Conservation (phyloP, 1,140 invertebrate species). For the Lanistes nyassanus region DNA sequence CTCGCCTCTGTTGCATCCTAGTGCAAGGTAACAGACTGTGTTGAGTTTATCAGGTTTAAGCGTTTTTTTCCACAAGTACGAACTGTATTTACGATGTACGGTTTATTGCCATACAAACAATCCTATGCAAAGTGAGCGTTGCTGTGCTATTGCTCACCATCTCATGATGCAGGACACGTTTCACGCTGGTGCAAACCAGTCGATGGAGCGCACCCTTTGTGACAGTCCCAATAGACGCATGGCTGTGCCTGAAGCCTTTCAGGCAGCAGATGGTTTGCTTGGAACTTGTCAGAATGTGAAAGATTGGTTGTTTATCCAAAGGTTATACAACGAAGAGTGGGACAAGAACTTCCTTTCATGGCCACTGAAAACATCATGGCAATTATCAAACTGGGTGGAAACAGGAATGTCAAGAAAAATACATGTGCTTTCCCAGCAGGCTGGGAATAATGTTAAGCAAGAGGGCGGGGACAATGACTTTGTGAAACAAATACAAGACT, state of each 20-base stretch:
- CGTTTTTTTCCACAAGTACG: no score
- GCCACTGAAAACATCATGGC: constrained; percentile 97
- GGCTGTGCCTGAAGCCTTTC: constrained; percentile 90
- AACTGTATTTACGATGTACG: no score
- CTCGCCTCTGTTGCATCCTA: no score
- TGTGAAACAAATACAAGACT: constrained; percentile 81
- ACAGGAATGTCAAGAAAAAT: constrained; percentile 97
- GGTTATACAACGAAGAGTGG: constrained; percentile 83
- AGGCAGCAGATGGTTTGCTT: constrained; percentile 90
- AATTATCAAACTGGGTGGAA: constrained; percentile 93
- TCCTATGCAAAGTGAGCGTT: constrained; percentile 95
- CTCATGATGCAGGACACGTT: constrained; percentile 88
- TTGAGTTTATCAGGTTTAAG: no score
- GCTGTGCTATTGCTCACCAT: constrained; percentile 91
- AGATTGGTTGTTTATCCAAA: constrained; percentile 95
- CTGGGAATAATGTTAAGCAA: constrained; percentile 87
- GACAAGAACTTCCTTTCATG: constrained; percentile 96
- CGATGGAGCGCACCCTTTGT: constrained; percentile 97
- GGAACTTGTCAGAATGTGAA: constrained; percentile 90
- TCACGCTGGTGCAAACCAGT: constrained; percentile 80
- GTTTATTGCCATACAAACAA: constrained; percentile 98
- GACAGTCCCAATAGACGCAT: constrained; percentile 96
- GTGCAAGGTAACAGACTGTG: no score
- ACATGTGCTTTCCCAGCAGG: constrained; percentile 89
- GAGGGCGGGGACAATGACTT: constrained; percentile 92